Base-by-base conservation (phyloP, 2,888 invertebrate species). In the Sminthurides aquaticus region DNA sequence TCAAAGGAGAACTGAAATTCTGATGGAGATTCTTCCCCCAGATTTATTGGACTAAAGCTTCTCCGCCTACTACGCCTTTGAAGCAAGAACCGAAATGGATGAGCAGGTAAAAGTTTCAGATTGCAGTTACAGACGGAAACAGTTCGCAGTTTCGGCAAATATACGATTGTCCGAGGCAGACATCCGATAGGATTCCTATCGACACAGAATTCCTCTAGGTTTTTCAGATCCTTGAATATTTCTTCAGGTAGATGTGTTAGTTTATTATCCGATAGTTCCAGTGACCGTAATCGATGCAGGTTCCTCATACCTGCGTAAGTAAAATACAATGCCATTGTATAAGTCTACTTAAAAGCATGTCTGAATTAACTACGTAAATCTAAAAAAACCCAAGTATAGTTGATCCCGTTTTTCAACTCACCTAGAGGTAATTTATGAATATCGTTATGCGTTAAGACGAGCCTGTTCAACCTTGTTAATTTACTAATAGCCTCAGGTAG, bases 121-220 rank as follows among this genome's bases (percentile, higher is more conserved):
- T 73, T 65, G 55, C 74, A 72, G 52, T 68, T 62, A 29, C 74
- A 73, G 1, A 69, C 71, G 5, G 74, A 74, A 25, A 74, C 60
- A 28, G 66, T 68, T 11, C 65, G 58, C 3, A 74, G 68, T 27
- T 67, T 69, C 18, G 26, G 60, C 2, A 71, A 63, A 24, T 58
- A 25, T 29, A 57, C 60, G 15, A 74, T 59, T 28, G 61, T 67
- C 28, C 68, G 49, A 0, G 74, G 72, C 11, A 74, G 63, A n/a
- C 34, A 64, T 57, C 58, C 65, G 3, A 74, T 66, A 8, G 68
- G 69, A 62, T 73, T 73, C 26, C 69, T 49, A 58, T 74, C 74
- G 1, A 74, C 56, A 18, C 67, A 67, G 43, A 74, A 49, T 58
- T 74, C 71, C 57, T 71, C 69, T 25, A 74, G 48, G 2, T 65